Conservation (phyloP, 2,888 invertebrate genomes). For the Itoplectis maculator region DNA sequence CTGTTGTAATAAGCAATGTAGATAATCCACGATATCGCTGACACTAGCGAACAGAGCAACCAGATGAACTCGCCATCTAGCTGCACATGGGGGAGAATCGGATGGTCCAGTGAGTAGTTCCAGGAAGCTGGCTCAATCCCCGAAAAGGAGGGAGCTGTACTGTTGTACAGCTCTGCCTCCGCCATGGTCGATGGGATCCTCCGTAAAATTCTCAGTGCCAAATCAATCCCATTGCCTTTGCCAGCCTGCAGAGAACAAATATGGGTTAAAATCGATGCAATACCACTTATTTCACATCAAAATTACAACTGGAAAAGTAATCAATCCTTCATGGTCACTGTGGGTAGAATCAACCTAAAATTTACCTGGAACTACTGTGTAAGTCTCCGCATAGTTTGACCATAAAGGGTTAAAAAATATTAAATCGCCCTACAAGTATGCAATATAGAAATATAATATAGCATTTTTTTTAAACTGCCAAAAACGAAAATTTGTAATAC, state of each 20-base stretch:
- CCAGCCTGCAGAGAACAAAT: slow-evolving; percentile 65
- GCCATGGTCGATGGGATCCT: slow-evolving; percentile 71
- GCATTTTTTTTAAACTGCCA: too few relatives aligned
- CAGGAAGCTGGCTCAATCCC: slow-evolving; percentile 84
- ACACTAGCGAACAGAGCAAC: slow-evolving; percentile 92
- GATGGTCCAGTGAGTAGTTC: slow-evolving; percentile 87
- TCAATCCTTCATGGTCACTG: too few relatives aligned
- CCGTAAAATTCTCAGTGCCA: slow-evolving; percentile 60
- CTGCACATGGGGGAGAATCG: slow-evolving; percentile 88
- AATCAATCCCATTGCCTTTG: slow-evolving; percentile 69
- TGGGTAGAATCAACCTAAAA: too few relatives aligned
- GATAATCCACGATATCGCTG: slow-evolving; percentile 95
- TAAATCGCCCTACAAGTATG: too few relatives aligned
- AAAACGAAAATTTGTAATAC: not conserved
- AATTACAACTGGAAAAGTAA: too few relatives aligned
- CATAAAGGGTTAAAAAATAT: too few relatives aligned
- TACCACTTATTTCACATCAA: not conserved
- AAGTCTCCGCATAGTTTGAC: too few relatives aligned
- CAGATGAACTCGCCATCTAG: slow-evolving; percentile 92
- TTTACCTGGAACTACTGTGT: too few relatives aligned
- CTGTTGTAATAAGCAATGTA: slow-evolving; percentile 98
- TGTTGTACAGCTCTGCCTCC: slow-evolving; percentile 74
- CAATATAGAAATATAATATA: too few relatives aligned
- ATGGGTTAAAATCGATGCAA: not conserved
- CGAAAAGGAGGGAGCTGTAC: slow-evolving; percentile 77